Base-by-base conservation (phyloP, 2,113 vertebrate species). In the Mionectes macconnelli region DNA sequence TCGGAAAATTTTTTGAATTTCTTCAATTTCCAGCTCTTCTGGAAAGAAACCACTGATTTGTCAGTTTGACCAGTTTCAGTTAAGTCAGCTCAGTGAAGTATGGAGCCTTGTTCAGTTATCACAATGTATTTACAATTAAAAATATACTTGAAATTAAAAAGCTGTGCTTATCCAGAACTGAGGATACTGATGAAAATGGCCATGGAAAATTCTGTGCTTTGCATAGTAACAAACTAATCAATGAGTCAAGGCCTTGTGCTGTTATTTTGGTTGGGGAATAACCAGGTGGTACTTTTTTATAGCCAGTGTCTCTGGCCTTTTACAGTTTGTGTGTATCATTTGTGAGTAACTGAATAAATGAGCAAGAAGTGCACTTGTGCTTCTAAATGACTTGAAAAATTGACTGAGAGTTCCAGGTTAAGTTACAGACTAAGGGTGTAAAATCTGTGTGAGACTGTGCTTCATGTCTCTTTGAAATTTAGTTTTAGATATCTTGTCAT, bases 61-160 rank as follows among this genome's bases (percentile, higher is more conserved):
- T 4, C 30, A n/a, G 12, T 86, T 47, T 0, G 0, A 35, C 8
- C 23, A 16, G 6, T 25, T 77, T 4, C 15, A 23, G 16, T n/a
- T 68, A 49, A 56, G n/a, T 31, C 42, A 57, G 12, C 7, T 42
- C 25, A 59, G 17, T 22, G 24, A 69, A 47, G 30, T 35, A 40
- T 73, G 18, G 9, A 84, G 21, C 28, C 16, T 87, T 40, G 4
- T 28, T 12, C 56, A 28, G 8, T 52, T 39, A 8, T 12, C 14
- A 33, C 16, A 10, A 25, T 25, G 14, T 31, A 9, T 28, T 60
- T 31, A 3, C 11, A 52, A n/a, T 22, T 35, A 6, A 81, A 83
- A 83, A 27, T 49, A 50, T 50, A 50, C 49, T 50, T 50, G 49
- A 50, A 50, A 50, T 50, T 27, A 27, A 50, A 50, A 50, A 69